Evolutionary conservation across 2,888 invertebrate species (phyloP), one percentile per base, ranked within the genome.

Genomic region (Cryptus armator): DNA sequence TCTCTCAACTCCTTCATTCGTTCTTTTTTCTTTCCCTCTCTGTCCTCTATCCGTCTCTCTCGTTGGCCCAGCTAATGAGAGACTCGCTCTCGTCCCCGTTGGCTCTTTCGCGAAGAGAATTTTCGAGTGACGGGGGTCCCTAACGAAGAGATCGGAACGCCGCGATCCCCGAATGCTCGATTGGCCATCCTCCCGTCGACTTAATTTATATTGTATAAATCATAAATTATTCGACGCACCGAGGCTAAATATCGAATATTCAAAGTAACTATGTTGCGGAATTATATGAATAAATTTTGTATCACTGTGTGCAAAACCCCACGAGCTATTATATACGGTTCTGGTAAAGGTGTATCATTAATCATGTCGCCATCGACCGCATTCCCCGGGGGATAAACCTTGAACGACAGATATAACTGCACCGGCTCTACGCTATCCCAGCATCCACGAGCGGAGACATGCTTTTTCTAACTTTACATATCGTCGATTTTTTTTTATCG

Each of bases 121-220:
- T 59, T 76, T 67, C 82, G 67, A 71, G 66, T 62, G 37, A 44
- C 66, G 44, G 14, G 14, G n/a, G 19, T 10, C 19, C 56, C 81
- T 79, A 79, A 85, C 82, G 85, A 75, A 79, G 79, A 79, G 79
- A 79, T 75, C 66, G 66, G 70, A 77, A 59, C 66, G 37, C 37
- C 37, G 7, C 71, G 74, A 44, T 76, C 75, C 7, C 37, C 76
- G 51, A 75, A 75, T 75, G 19, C 62, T 51, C 66, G 29, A 76
- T 76, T 14, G 66, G 66, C 75, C 44, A 51, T 53, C n/a, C 56
- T 32, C 46, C 16, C 62, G 10, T 12, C 43, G 14, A 37, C 72
- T 80, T 76, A 64, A 77, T 85, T 82, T 82, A 79, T 82, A 76
- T 62, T 3, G 51, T 67, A 74, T 85, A 82, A 85, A 85, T 83